Percentiles rank a stretch among this genome's conserved stretches.
Conservation (phyloP, 1,140 invertebrate species). For the Campoletis sonorensis region DNA sequence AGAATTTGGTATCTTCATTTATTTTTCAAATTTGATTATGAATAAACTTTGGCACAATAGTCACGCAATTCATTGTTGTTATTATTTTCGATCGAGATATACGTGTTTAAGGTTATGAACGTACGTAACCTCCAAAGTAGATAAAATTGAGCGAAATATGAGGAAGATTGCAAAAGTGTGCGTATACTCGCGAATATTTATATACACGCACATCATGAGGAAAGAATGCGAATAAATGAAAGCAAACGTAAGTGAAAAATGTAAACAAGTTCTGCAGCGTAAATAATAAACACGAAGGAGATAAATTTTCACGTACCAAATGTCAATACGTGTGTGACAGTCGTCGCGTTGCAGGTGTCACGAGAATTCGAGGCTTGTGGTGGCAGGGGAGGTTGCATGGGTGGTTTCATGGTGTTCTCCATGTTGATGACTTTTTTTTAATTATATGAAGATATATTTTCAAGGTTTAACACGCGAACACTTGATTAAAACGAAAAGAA, state of each 20-base stretch:
- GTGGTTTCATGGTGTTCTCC: conserved; percentile 58
- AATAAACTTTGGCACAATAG: too few species aligned
- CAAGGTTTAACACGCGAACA: neutral
- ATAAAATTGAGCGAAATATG: too few species aligned
- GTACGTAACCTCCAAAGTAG: too few species aligned
- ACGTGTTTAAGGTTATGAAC: too few species aligned
- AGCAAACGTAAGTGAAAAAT: neutral
- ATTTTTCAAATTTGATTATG: too few species aligned
- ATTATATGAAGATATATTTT: neutral
- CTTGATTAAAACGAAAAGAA: neutral
- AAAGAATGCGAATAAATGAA: neutral
- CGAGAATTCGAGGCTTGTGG: conserved; percentile 55
- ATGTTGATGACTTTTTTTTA: conserved; percentile 36
- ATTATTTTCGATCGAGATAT: too few species aligned
- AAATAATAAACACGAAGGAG: neutral
- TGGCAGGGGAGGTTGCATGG: conserved; percentile 59
- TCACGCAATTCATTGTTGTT: too few species aligned
- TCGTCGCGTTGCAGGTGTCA: conserved; percentile 72
- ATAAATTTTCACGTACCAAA: conserved; percentile 74
- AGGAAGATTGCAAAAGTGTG: too few species aligned
- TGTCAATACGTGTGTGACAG: conserved; percentile 79
- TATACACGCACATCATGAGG: too few species aligned
- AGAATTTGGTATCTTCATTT: too few species aligned
- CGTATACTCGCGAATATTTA: too few species aligned
- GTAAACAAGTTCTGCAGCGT: neutral